Percentiles rank a stretch among this genome's conserved stretches.
Evolutionary conservation across 2,797 vertebrate genomes (phyloP).

Genomic region (Epinephelus malabaricus): DNA sequence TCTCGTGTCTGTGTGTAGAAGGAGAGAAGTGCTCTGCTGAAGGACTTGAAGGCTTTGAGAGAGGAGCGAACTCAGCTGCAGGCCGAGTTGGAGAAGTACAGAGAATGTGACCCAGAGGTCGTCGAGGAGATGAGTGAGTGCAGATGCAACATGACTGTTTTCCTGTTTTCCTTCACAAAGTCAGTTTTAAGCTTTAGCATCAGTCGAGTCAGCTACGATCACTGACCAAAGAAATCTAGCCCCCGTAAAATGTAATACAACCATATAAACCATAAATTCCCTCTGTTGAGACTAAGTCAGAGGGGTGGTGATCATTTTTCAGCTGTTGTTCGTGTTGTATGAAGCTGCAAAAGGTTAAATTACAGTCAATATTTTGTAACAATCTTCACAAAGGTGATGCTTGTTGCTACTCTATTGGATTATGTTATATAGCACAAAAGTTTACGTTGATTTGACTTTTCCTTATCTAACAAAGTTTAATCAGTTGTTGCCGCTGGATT

Average conservation of each 20-base stretch:
- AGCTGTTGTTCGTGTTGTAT: not conserved
- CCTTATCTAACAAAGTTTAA: not conserved
- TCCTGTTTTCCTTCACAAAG: no score
- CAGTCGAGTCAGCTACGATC: not conserved
- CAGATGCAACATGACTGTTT: not conserved
- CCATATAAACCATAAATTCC: not conserved
- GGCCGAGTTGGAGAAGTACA: constrained; percentile 92
- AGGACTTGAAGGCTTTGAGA: constrained; percentile 88
- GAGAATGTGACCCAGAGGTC: constrained; percentile 95
- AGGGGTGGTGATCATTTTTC: not conserved
- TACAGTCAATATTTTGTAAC: not conserved
- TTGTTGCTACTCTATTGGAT: not conserved
- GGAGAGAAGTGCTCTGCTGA: constrained; percentile 86
- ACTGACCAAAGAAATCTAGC: not conserved
- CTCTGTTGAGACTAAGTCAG: not conserved
- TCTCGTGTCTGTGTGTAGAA: constrained; percentile 76
- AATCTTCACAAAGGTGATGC: not conserved
- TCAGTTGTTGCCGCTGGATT: not conserved
- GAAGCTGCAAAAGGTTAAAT: not conserved
- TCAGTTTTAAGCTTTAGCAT: not conserved
- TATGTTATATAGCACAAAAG: no score
- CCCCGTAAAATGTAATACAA: not conserved
- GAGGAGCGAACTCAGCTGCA: constrained; percentile 86
- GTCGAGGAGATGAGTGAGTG: constrained; percentile 95
- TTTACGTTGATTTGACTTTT: not conserved